Base-by-base conservation (phyloP, 2,113 vertebrate species). In the Regulus satrapa region DNA sequence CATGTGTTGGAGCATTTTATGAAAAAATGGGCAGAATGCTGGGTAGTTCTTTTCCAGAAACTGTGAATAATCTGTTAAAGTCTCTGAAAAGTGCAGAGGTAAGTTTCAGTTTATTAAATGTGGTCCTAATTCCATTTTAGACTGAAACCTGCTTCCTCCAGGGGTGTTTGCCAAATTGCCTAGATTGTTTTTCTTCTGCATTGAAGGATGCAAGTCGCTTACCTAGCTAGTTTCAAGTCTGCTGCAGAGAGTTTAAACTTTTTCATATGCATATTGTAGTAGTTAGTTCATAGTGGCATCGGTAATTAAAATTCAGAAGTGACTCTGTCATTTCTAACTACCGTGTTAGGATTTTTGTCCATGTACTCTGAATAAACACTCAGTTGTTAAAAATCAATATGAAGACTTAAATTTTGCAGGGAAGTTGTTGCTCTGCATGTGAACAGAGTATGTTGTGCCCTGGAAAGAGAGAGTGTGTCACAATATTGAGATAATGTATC, bases 11-110 rank as follows among this genome's bases (percentile, higher is more conserved):
- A 69, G 99, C 99, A 26, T 99, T 99, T 97, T 99, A 99, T 97
- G 99, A 99, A 97, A 99, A 99, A 98, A 99, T 99, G 99, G 99
- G 99, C 52, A 98, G 99, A 94, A 99, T 99, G 99, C 96, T 99
- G 88, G 99, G 99, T 85, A 99, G 99, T 97, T 99, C 99, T 88
- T 99, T 99, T 97, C 99, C 99, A 18, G 99, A 99, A 97, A 99
- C 99, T 76, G 99, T 99, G 64, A 99, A 98, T 97, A 99, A 99
- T 97, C 98, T 99, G 58, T 96, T 99, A 86, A 99, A 99, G 85
- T 99, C 99, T 80, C 97, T 99, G 91, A 99, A 99, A 97, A 99
- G 98, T 89, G 99, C 99, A 85, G 99, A 99, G 98, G 99, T 99
- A 97, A 95, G 89, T 94, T 88, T 89, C 63, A 71, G 7, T 45